Evolutionary conservation across 2,888 invertebrate species (phyloP).

Genomic region (Melanchra persicariae): DNA sequence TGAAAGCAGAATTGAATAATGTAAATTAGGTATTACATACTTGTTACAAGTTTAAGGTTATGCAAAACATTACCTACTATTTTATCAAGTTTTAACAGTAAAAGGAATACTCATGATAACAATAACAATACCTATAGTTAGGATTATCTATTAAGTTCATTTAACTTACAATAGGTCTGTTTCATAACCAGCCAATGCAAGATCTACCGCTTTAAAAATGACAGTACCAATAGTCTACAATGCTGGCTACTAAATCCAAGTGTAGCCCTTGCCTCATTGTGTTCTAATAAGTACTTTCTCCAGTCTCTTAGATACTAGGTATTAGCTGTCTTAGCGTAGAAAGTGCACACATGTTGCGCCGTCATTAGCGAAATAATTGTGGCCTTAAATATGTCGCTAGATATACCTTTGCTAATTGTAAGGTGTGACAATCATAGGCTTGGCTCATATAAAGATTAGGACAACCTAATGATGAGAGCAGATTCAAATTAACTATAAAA

Average conservation of each 20-base stretch:
- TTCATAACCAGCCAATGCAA: not conserved
- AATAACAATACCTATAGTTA: too few relatives aligned
- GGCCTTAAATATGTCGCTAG: conserved; percentile 36
- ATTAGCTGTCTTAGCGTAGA: conserved; percentile 45
- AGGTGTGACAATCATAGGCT: not conserved
- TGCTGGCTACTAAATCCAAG: conserved; percentile 8
- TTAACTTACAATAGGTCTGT: too few relatives aligned
- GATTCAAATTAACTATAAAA: too few relatives aligned
- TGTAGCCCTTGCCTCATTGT: conserved; percentile 34
- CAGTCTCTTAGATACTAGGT: conserved; percentile 37
- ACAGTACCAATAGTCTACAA: not conserved
- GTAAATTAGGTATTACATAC: too few relatives aligned
- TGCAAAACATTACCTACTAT: too few relatives aligned
- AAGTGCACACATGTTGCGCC: conserved; percentile 36
- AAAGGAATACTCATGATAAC: too few relatives aligned
- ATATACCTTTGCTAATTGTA: conserved; percentile 25
- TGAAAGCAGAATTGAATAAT: too few relatives aligned
- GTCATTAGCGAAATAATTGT: conserved; percentile 48
- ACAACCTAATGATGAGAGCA: too few relatives aligned
- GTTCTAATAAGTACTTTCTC: conserved; percentile 48
- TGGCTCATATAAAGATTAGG: too few relatives aligned
- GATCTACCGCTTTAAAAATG: not conserved
- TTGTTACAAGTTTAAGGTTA: too few relatives aligned
- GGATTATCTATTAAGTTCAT: too few relatives aligned
- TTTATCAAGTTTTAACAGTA: too few relatives aligned